Conservation (phyloP, 2,888 invertebrate genomes). For the Ichneumoninae sp. region DNA sequence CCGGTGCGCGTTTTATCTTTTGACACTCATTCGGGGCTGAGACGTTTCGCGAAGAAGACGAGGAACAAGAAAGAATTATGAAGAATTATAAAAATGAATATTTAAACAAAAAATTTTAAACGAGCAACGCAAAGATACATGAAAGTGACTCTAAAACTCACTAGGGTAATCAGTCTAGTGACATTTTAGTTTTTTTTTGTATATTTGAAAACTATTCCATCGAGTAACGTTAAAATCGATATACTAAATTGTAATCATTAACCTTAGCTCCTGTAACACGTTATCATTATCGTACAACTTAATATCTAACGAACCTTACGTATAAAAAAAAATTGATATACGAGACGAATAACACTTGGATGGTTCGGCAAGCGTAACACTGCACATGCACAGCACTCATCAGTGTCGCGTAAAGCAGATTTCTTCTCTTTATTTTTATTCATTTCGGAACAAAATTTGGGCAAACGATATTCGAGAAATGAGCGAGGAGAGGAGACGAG, state of each 20-base stretch:
- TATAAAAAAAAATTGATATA: conserved; percentile 35
- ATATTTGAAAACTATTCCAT: conserved; percentile 61
- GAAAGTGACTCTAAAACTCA: conserved; percentile 42
- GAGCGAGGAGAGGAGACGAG: conserved; percentile 34
- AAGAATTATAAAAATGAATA: neutral
- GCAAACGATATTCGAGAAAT: conserved; percentile 5
- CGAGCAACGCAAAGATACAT: conserved; percentile 17
- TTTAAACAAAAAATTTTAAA: neutral
- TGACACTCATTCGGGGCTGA: conserved; percentile 33
- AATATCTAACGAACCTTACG: conserved; percentile 51
- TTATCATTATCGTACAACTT: conserved; percentile 64
- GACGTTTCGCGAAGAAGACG: neutral
- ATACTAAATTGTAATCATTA: conserved; percentile 47
- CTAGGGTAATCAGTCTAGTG: conserved; percentile 46
- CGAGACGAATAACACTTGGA: conserved; percentile 38
- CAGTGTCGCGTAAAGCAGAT: conserved; percentile 57
- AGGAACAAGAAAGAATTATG: neutral
- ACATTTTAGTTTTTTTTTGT: conserved; percentile 38
- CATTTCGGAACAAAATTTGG: conserved; percentile 3
- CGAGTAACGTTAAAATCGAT: conserved; percentile 46
- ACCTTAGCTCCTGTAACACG: conserved; percentile 49
- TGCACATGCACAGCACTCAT: conserved; percentile 67
- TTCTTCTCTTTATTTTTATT: conserved; percentile 19
- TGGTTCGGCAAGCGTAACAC: conserved; percentile 51
- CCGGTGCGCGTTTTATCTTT: conserved; percentile 36